Base-by-base conservation (phyloP, 2,797 vertebrate genomes). In the Rhynchotus rufescens region DNA sequence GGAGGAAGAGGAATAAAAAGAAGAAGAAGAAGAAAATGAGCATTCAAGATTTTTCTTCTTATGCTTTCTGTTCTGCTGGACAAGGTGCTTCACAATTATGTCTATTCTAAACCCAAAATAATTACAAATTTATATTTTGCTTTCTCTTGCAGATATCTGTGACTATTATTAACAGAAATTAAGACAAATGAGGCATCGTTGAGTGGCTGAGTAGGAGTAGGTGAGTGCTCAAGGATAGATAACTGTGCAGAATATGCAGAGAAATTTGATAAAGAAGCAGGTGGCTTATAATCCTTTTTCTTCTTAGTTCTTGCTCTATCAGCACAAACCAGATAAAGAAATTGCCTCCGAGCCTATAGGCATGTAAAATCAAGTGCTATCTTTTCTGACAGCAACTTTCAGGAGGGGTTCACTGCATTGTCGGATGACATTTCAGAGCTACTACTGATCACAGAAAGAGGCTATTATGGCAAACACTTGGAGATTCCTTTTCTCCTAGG, bases 101-200 rank as follows among this genome's bases (percentile, higher is more conserved):
- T 47, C 45, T 77, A 21, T 10, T 80, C 30, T 32, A 32, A 32
- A 86, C 67, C 36, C 72, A 91, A 80, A 95, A 38, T 56, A 87
- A 82, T 74, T 86, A 64, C 17, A 71, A 51, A 91, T 92, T 89
- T 51, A 40, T 79, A 72, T 66, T 94, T 95, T 47, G 83, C 69
- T 95, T 69, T 94, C 74, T 96, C 21, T 30, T 36, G 61, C 42
- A 91, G 81, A 93, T 22, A 69, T 94, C 66, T 94, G 76, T 80
- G 72, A 77, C 83, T 85, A 60, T 75, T 96, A 57, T 84, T 40
- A 47, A 76, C 54, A 94, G 71, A 93, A 95, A 96, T 84, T 80
- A 88, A 89, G 88, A 96, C 84, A 96, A 97, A 95, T 44, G 34
- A 57, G 38, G 25, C 80, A 47, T 68, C 57, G 52, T 26, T 84